Conservation (phyloP, 2,113 vertebrate genomes). For the Salvator merianae region DNA sequence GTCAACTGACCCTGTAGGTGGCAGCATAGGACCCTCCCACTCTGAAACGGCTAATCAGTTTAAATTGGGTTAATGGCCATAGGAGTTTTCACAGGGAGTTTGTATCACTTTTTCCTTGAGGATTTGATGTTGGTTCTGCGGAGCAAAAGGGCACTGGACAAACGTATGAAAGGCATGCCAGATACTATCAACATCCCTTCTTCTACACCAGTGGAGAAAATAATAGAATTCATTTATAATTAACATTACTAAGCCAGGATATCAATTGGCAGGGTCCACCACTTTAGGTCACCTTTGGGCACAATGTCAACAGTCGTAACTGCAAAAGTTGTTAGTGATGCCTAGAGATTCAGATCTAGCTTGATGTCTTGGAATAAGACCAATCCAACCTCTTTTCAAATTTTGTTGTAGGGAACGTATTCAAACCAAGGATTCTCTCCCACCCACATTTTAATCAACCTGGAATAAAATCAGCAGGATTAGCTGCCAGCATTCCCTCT, state of each 20-base stretch:
- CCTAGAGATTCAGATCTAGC: neutral
- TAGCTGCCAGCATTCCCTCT: neutral
- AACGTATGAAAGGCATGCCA: neutral
- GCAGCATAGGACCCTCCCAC: neutral
- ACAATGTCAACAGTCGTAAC: neutral
- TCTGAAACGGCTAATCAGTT: neutral
- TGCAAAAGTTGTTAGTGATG: neutral
- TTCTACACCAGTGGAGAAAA: accelerated
- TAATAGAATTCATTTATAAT: neutral
- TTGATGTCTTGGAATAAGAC: neutral
- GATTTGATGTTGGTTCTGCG: neutral
- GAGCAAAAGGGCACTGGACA: neutral
- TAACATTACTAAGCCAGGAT: neutral
- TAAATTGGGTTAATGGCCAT: neutral
- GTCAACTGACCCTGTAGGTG: neutral
- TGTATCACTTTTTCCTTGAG: neutral
- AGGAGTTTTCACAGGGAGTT: neutral
- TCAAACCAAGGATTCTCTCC: neutral
- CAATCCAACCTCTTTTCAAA: neutral
- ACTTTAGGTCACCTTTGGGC: conserved; percentile 1
- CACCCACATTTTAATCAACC: no score
- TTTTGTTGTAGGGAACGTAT: neutral
- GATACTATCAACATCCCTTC: neutral
- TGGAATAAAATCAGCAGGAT: neutral
- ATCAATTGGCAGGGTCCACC: neutral